Evolutionary conservation across 2,113 vertebrate genomes (phyloP).

Genomic region (Sinocyclocheilus maitianheensis): DNA sequence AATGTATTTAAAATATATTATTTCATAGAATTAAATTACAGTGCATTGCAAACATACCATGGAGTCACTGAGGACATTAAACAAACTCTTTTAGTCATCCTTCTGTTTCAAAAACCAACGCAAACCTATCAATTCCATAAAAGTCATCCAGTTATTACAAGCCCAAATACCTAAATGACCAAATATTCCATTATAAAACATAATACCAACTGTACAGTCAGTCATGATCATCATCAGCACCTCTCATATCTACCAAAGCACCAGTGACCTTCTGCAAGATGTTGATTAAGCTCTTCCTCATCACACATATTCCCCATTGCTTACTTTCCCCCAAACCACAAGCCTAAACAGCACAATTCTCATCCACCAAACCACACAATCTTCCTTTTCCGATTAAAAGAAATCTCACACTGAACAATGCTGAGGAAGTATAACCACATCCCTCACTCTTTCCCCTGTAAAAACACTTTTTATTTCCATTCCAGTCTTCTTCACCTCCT

Average conservation of each 20-base stretch:
- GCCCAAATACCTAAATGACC: not conserved
- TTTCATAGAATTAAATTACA: not conserved
- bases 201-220: not conserved
- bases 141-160: not conserved
- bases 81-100: not conserved
- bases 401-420: not conserved
- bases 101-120: not conserved
- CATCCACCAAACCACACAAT: constrained; percentile 7
- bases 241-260: not conserved
- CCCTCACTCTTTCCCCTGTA: not conserved
- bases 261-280: constrained; percentile 1
- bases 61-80: not conserved
- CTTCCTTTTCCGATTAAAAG: not conserved
- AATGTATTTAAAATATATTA: not conserved
- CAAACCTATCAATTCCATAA: not conserved
- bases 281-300: constrained; percentile 5
- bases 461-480: constrained; percentile 1
- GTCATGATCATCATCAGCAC: not conserved
- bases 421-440: constrained; percentile 10
- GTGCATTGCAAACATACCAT: not conserved
- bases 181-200: not conserved
- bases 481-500: not conserved
- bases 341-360: not conserved
- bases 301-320: constrained; percentile 16
- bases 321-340: constrained; percentile 1